These are phyloP conservation scores for Anastatus disparis DNA, from an alignment of 1,140 invertebrate species.

Conservation along the genomic window DNA sequence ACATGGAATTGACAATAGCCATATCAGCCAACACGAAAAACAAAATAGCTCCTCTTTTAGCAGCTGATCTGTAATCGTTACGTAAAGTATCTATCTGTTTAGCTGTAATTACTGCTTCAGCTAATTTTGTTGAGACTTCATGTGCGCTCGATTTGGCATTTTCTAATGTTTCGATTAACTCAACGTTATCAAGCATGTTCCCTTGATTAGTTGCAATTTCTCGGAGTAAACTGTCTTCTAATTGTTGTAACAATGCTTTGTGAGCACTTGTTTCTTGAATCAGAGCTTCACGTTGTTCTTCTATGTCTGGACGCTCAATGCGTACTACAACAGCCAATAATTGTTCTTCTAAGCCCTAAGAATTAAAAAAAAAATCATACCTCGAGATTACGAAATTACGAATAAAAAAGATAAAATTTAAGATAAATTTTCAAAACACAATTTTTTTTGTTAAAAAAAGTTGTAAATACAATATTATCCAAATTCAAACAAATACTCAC, in stretches of 20 bases:
- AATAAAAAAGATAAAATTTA: too few relatives aligned
- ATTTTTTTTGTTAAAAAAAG: too few relatives aligned
- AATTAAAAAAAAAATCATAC: too few relatives aligned
- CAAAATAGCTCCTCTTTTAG: conserved; percentile 84
- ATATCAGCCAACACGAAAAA: conserved; percentile 91
- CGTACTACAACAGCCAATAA: conserved; percentile 86
- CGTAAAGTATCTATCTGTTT: conserved; percentile 83
- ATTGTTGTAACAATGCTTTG: conserved; percentile 81
- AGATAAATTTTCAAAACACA: too few relatives aligned
- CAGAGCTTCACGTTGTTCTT: conserved; percentile 84
- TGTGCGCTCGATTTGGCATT: conserved; percentile 86
- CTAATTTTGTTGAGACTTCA: conserved; percentile 81
- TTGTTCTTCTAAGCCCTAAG: conserved; percentile 88
- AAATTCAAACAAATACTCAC: too few relatives aligned
- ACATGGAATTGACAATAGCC: conserved; percentile 87
- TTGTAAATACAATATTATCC: too few relatives aligned
- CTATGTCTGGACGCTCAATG: conserved; percentile 84
- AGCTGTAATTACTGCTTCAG: conserved; percentile 77
- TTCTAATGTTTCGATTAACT: conserved; percentile 86
- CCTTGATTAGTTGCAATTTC: conserved; percentile 86
- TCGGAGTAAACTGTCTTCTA: conserved; percentile 84
- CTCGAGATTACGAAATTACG: too few relatives aligned
- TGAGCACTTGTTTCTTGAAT: conserved; percentile 88
- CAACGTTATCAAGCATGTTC: conserved; percentile 91
- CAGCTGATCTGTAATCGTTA: conserved; percentile 84